phyloP scores from a whole-genome alignment of 2,888 invertebrate species.

The Copidosoma aretas region DNA sequence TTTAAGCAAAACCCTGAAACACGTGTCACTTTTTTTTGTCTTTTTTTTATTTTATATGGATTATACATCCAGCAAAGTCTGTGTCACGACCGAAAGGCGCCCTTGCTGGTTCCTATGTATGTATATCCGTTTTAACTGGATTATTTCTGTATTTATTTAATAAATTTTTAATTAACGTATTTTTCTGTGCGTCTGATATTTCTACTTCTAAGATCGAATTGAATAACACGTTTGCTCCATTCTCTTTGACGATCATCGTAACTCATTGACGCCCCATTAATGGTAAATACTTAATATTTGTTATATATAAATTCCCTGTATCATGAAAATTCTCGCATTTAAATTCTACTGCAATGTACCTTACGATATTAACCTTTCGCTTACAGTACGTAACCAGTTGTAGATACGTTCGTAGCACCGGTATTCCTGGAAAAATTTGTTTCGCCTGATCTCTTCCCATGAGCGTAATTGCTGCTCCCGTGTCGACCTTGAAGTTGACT shows the following conservation, averaged over 20 bases:
- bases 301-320: slow-evolving; percentile 3
- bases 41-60: too few relatives aligned
- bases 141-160: slow-evolving; percentile 26
- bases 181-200: too few relatives aligned
- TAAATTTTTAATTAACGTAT: too few relatives aligned
- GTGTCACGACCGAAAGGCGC: slow-evolving; percentile 39
- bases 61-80: slow-evolving; percentile 14
- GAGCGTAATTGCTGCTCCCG: neutral
- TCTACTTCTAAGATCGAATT: neutral
- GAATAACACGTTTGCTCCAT: neutral
- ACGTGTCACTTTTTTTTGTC: too few relatives aligned
- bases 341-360: neutral
- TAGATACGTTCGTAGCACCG: neutral
- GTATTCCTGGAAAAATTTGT: neutral
- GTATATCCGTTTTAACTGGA: slow-evolving; percentile 27
- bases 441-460: neutral
- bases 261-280: slow-evolving; percentile 5
- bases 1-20: too few relatives aligned
- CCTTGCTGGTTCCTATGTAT: slow-evolving; percentile 43
- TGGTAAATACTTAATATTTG: neutral
- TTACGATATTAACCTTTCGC: too few relatives aligned
- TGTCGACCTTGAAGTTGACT: neutral
- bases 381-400: slow-evolving; percentile 1
- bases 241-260: neutral
- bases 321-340: neutral